Conservation (phyloP, 1,140 invertebrate genomes). For the Papilio xuthus region DNA sequence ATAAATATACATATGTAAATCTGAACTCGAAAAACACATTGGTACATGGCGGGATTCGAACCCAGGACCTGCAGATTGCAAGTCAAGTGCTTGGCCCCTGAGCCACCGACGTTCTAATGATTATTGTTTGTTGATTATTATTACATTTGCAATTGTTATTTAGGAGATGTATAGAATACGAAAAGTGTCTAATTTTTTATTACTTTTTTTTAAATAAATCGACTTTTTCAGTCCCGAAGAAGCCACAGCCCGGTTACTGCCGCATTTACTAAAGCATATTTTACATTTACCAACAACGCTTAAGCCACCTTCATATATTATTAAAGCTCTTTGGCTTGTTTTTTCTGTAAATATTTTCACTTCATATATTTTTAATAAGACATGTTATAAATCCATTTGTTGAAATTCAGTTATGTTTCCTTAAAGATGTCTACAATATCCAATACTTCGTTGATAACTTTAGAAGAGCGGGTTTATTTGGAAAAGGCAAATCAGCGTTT, state of each 20-base stretch:
- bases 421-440: slow-evolving; percentile 72
- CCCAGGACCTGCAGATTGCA: too few species aligned
- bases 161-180: too few species aligned
- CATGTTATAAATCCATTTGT: not conserved
- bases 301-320: slow-evolving; percentile 62
- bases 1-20: too few species aligned
- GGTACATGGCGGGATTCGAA: too few species aligned
- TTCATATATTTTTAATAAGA: slow-evolving; percentile 3
- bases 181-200: too few species aligned
- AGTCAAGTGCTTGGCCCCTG: too few species aligned
- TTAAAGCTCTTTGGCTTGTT: slow-evolving; percentile 75
- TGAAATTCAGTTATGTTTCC: not conserved
- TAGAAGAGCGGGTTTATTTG: slow-evolving; percentile 64
- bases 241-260: slow-evolving; percentile 60
- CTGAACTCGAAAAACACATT: too few species aligned
- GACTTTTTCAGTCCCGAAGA: slow-evolving; percentile 64
- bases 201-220: not conserved
- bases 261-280: slow-evolving; percentile 66
- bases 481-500: slow-evolving; percentile 68
- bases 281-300: slow-evolving; percentile 54
- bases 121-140: too few species aligned
- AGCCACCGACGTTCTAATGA: too few species aligned
- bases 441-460: slow-evolving; percentile 55
- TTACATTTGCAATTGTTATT: too few species aligned
- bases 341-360: slow-evolving; percentile 64